Base-by-base conservation (phyloP, 2,113 vertebrate genomes). In the Ailurus styani region DNA sequence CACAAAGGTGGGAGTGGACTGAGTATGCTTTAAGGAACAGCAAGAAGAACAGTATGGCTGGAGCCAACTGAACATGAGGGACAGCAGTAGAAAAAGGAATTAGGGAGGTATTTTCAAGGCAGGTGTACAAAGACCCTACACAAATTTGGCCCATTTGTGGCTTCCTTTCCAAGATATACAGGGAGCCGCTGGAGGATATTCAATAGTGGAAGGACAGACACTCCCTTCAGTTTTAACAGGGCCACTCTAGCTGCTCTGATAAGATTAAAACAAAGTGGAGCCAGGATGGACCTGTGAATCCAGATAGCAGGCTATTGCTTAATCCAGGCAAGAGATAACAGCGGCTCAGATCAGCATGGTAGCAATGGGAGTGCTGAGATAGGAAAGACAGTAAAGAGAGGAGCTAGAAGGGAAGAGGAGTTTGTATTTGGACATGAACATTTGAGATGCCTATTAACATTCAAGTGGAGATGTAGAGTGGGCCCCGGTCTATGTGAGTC, bases 61-160 rank as follows among this genome's bases (percentile, higher is more conserved):
- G n/a, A 45, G 17, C 23, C 1, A 23, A 73, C 29, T 18, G 29
- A 40, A 17, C 1, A 0, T 14, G 7, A 5, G 21, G 47, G 11
- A 37, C 8, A 54, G 45, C 15, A 62, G 42, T 23, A 70, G 52
- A 10, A 34, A 29, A 27, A 86, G 62, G 62, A 52, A 45, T 42
- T 37, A 42, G 7, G 47, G 9, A 40, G 34, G 1, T 3, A 13
- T 27, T 20, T 10, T 60, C 4, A 5, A 52, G 34, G n/a, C 23
- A 34, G 15, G 14, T 31, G 4, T 2, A 27, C 20, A 66, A 13
- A 73, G 4, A 45, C 7, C 5, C 12, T 13, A 45, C 29, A 77
- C 23, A n/a, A 78, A 31, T 10, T 31, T 34, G 12, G 9, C 17
- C 15, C 62, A 29, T 3, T 1, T 20, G 18, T 29, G 31, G 13